phyloP scores from a whole-genome alignment of 2,797 vertebrate genomes.

The Platyrinchus mystaceus region DNA sequence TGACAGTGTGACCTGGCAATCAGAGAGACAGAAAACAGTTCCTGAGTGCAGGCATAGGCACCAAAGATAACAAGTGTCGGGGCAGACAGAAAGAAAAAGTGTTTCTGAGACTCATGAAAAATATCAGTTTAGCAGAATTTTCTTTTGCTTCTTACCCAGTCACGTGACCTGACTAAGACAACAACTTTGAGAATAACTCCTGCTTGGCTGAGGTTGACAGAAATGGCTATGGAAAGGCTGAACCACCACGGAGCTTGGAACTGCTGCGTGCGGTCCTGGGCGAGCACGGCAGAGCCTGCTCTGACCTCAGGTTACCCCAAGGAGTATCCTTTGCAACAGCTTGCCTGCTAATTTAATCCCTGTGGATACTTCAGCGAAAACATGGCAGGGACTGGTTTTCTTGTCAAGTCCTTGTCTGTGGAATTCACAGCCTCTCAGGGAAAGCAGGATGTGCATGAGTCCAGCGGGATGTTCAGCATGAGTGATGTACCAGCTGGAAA shows the following conservation, averaged over 20 bases:
- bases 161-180: background rate
- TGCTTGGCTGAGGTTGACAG: background rate
- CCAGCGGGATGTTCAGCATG: background rate
- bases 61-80: background rate
- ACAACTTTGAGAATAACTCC: background rate
- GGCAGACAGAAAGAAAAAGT: background rate
- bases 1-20: background rate
- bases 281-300: background rate
- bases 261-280: background rate
- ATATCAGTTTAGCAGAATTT: background rate
- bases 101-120: background rate
- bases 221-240: background rate
- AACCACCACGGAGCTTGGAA: background rate
- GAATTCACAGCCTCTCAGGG: background rate
- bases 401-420: background rate
- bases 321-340: background rate
- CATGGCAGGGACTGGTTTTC: background rate
- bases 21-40: background rate
- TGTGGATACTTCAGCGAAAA: background rate
- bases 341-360: slow-evolving; percentile 17
- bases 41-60: background rate
- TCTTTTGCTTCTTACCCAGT: background rate
- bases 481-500: background rate
- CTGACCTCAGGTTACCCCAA: background rate
- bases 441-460: background rate